Percentiles rank a stretch among this genome's conserved stretches.
These are phyloP conservation scores for Furcifer pardalis DNA, from an alignment of 2,797 vertebrate species.

Conservation along the genomic window DNA sequence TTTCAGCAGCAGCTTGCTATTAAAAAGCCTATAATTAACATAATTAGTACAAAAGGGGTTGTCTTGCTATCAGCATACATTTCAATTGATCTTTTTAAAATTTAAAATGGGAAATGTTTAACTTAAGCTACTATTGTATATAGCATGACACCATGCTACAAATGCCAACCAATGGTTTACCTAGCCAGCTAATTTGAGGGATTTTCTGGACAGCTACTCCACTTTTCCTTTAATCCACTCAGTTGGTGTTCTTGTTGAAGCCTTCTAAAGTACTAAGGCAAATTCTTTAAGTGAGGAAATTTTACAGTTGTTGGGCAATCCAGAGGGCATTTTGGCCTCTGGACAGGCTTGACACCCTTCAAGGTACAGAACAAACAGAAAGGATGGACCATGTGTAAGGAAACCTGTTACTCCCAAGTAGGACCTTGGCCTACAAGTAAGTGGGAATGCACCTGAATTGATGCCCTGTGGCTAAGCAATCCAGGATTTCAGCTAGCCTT, in stretches of 20 bases:
- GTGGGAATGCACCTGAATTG: too few species aligned
- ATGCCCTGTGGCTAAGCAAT: too few species aligned
- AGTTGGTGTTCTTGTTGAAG: not conserved
- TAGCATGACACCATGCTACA: constrained; percentile 53
- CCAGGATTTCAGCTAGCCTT: too few species aligned
- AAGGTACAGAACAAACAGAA: constrained; percentile 16
- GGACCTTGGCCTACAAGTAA: too few species aligned
- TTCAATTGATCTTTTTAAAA: constrained; percentile 66
- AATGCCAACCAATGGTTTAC: constrained; percentile 59
- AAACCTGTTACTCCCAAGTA: too few species aligned
- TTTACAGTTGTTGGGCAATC: not conserved
- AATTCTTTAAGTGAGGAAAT: constrained; percentile 36
- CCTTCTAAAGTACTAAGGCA: not conserved
- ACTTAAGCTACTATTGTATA: constrained; percentile 66
- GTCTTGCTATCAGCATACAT: constrained; percentile 69
- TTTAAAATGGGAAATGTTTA: constrained; percentile 66
- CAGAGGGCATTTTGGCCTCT: not conserved
- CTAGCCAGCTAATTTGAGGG: constrained; percentile 20
- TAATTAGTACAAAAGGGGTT: constrained; percentile 73
- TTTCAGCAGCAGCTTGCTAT: constrained; percentile 69
- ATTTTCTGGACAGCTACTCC: not conserved
- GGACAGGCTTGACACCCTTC: not conserved
- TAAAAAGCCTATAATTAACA: constrained; percentile 71
- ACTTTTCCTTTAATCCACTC: constrained; percentile 8
- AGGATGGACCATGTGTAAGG: too few species aligned